A percentile compares a stretch with the other conserved stretches of the same genome.
Conservation (phyloP, 2,797 vertebrate genomes). For the Garrulus glandarius region DNA sequence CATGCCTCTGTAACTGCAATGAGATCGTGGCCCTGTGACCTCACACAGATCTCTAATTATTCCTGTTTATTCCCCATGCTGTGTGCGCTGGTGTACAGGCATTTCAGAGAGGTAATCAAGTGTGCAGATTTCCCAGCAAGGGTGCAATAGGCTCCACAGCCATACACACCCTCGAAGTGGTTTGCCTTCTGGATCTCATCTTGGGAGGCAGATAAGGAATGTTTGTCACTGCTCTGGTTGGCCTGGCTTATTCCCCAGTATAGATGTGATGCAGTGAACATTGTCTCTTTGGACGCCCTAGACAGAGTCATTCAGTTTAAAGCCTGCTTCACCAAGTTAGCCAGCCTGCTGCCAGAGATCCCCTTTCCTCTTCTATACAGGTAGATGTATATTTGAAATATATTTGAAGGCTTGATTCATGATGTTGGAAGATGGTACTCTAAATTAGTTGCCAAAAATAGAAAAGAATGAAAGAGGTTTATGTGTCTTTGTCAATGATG, state of each 20-base stretch:
- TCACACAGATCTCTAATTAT: not conserved
- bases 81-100: fast-evolving
- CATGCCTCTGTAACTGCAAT: not conserved
- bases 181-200: not conserved
- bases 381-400: not conserved
- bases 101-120: not conserved
- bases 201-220: not conserved
- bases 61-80: not conserved
- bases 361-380: not conserved
- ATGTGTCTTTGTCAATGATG: conserved; percentile 9
- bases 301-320: not conserved
- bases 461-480: not conserved
- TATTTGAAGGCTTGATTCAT: not conserved
- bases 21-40: fast-evolving
- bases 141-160: not conserved
- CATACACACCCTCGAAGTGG: fast-evolving
- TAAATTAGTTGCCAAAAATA: not conserved
- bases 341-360: not conserved
- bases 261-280: not conserved
- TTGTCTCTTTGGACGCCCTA: not conserved
- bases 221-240: not conserved
- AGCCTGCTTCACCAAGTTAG: not conserved
- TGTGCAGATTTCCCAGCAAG: not conserved
- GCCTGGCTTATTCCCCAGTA: not conserved
- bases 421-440: not conserved